Percentiles rank a stretch among this genome's conserved stretches.
phyloP scores from a whole-genome alignment of 2,113 vertebrate species.

The Rhinolophus sinicus region DNA sequence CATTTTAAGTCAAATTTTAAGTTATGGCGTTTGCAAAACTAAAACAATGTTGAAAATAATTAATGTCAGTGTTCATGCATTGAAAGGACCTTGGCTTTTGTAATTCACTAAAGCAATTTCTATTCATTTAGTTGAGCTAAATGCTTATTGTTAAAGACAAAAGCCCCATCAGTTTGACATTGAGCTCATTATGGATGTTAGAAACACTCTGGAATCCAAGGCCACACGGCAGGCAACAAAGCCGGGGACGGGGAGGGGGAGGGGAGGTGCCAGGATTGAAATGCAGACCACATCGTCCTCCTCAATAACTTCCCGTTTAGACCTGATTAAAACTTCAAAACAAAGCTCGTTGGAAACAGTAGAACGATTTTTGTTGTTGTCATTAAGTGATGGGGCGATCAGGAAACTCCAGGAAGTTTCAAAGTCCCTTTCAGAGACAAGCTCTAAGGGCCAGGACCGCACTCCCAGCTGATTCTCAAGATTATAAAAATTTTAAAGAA shows the following conservation, averaged over 20 bases:
- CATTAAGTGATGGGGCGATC: not conserved
- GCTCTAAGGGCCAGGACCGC: fast-evolving
- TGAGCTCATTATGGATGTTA: conserved; percentile 94
- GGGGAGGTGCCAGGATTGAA: conserved; percentile 84
- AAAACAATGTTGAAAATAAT: conserved; percentile 82
- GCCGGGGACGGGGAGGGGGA: conserved; percentile 74
- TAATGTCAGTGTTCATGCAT: conserved; percentile 77
- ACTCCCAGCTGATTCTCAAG: not conserved
- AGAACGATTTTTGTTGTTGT: not conserved
- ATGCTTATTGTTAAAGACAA: conserved; percentile 94
- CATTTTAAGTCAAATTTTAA: conserved; percentile 70
- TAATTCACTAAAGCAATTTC: conserved; percentile 95
- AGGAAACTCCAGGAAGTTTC: conserved; percentile 20
- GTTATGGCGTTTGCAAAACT: conserved; percentile 78
- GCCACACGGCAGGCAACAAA: conserved; percentile 88
- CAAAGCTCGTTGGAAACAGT: conserved; percentile 74
- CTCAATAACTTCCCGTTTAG: conserved; percentile 80
- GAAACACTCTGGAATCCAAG: conserved; percentile 95
- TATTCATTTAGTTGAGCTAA: conserved; percentile 95
- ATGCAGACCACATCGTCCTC: conserved; percentile 83
- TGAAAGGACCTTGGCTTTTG: conserved; percentile 88
- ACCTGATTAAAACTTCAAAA: conserved; percentile 84
- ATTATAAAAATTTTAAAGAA: not conserved
- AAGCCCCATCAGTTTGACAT: conserved; percentile 91
- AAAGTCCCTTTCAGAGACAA: not conserved